Evolutionary conservation across 2,113 vertebrate species (phyloP).

Genomic region (Himantopus leucocephalus): DNA sequence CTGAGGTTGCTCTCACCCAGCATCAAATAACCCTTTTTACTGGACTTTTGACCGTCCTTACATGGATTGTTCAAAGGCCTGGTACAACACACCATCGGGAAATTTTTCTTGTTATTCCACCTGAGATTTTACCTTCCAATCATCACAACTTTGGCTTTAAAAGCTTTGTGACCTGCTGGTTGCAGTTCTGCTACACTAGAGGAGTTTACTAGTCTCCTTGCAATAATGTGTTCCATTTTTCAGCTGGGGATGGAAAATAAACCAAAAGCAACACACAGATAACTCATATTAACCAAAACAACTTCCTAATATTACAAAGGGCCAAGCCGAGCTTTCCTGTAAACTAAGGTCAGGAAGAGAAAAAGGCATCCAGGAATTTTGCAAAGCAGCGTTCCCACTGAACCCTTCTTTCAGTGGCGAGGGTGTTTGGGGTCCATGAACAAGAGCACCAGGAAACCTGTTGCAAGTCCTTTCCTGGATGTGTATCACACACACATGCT

Average conservation of each 20-base stretch:
- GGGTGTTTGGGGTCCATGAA: background rate
- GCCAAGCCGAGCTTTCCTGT: background rate
- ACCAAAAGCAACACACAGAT: background rate
- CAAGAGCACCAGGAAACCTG: background rate
- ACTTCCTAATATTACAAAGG: background rate
- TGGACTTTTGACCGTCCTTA: background rate
- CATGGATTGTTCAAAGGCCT: background rate
- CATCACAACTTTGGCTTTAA: background rate
- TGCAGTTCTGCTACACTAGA: background rate
- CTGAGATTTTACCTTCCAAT: background rate
- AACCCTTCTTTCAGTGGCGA: background rate
- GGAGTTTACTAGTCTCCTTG: background rate
- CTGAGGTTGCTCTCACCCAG: background rate
- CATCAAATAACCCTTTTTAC: background rate
- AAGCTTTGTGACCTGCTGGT: background rate
- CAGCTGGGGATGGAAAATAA: background rate
- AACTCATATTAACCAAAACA: background rate
- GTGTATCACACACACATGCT: background rate
- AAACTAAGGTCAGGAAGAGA: background rate
- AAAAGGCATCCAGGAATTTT: background rate
- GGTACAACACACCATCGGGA: background rate
- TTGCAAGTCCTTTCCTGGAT: background rate
- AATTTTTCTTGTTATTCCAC: background rate
- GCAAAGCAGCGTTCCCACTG: background rate
- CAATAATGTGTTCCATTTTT: background rate